A percentile compares a stretch with the other conserved stretches of the same genome.
phyloP scores from a whole-genome alignment of 2,888 invertebrate genomes.

The Gerris lacustris region DNA sequence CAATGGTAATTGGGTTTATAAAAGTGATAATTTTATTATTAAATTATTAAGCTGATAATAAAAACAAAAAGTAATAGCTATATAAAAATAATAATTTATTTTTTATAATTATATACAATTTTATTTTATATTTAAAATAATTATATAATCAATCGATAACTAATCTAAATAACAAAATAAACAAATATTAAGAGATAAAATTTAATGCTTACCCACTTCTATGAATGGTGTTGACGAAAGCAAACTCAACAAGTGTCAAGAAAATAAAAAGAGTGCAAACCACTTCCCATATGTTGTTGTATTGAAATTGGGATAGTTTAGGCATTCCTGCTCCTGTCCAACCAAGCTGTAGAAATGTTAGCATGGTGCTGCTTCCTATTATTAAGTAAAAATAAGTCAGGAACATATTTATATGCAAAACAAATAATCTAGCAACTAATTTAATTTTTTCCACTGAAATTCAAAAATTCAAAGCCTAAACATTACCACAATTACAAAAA shows the following conservation, averaged over 20 bases:
- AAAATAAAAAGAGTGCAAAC: conserved; percentile 75
- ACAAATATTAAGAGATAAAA: conserved; percentile 1
- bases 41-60: too few relatives aligned
- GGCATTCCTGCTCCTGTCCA: conserved; percentile 38
- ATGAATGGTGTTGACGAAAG: conserved; percentile 80
- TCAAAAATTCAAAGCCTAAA: too few relatives aligned
- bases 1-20: too few relatives aligned
- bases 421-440: conserved; percentile 3
- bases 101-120: too few relatives aligned
- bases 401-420: not conserved
- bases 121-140: too few relatives aligned
- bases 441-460: too few relatives aligned
- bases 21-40: too few relatives aligned
- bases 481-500: too few relatives aligned
- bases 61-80: too few relatives aligned
- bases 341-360: conserved; percentile 41
- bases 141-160: too few relatives aligned
- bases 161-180: not conserved
- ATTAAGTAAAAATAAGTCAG: conserved; percentile 24
- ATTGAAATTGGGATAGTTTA: conserved; percentile 76
- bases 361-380: conserved; percentile 68
- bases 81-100: too few relatives aligned
- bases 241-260: conserved; percentile 71
- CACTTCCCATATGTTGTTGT: conserved; percentile 79
- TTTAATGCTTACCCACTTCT: conserved; percentile 53